Conservation (phyloP, 2,113 vertebrate species). For the Planiliza haematocheilus region DNA sequence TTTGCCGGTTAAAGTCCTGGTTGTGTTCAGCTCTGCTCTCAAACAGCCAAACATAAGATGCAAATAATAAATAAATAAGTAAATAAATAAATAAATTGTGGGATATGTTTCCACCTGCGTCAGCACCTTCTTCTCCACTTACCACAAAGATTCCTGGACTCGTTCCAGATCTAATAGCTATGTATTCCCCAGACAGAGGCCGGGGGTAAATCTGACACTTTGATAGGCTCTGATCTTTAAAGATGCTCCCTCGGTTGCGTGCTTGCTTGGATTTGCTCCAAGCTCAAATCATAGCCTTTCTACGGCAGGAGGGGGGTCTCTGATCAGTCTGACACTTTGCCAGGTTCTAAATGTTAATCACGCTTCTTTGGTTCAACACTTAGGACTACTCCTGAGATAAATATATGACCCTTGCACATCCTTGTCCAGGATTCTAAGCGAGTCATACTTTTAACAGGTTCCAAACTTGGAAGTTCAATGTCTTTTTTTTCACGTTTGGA, state of each 20-base stretch:
- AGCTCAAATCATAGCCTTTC: constrained; percentile 58
- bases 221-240: constrained; percentile 67
- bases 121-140: constrained; percentile 31
- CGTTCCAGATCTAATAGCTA: constrained; percentile 53
- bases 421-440: constrained; percentile 15
- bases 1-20: no score
- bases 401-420: constrained; percentile 23
- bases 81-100: no score
- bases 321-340: constrained; percentile 63
- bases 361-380: constrained; percentile 38
- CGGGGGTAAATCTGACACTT: constrained; percentile 62
- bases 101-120: constrained; percentile 45
- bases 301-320: constrained; percentile 45
- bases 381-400: constrained; percentile 13
- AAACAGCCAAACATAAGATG: no score
- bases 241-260: constrained; percentile 53
- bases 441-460: constrained; percentile 15
- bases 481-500: not conserved
- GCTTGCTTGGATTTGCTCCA: constrained; percentile 57
- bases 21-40: no score
- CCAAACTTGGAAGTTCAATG: constrained; percentile 19
- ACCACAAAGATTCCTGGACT: constrained; percentile 34
- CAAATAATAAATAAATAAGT: no score
- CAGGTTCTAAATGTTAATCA: constrained; percentile 67
- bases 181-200: constrained; percentile 46